Conservation (phyloP, 2,888 invertebrate species). For the Ectropis crepuscularia region DNA sequence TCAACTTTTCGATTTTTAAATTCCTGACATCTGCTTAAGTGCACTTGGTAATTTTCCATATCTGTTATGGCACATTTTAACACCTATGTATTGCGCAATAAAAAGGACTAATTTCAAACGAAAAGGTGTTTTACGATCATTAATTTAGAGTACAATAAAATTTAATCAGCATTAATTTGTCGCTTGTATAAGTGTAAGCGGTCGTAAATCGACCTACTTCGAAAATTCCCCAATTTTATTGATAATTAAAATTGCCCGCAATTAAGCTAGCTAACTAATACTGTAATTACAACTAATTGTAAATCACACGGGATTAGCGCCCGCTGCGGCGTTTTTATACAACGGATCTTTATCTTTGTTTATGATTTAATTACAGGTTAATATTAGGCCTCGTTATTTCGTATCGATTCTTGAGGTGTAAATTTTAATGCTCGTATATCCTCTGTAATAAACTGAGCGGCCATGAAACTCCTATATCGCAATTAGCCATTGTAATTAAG, state of each 20-base stretch:
- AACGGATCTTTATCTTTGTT: conserved; percentile 73
- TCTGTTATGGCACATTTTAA: conserved; percentile 41
- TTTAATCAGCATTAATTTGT: conserved; percentile 61
- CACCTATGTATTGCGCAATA: conserved; percentile 42
- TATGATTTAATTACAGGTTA: conserved; percentile 80
- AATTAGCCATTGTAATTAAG: conserved; percentile 46
- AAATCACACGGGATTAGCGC: conserved; percentile 75
- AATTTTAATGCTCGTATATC: conserved; percentile 64
- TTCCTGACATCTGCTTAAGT: conserved; percentile 38
- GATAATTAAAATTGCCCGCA: conserved; percentile 82
- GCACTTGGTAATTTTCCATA: conserved; percentile 43
- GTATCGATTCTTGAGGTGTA: conserved; percentile 64
- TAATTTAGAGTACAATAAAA: conserved; percentile 60
- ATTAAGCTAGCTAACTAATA: conserved; percentile 67
- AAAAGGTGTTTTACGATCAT: conserved; percentile 50
- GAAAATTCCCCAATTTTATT: conserved; percentile 60
- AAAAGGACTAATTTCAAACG: conserved; percentile 42
- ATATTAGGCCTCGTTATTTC: conserved; percentile 60
- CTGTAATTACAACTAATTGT: conserved; percentile 78
- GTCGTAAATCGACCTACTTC: conserved; percentile 62
- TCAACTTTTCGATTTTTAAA: conserved; percentile 17
- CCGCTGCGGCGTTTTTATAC: conserved; percentile 66
- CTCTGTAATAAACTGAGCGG: conserved; percentile 60
- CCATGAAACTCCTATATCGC: conserved; percentile 47
- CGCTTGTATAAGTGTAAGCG: conserved; percentile 47